Percentiles rank a stretch among this genome's conserved stretches.
phyloP scores from a whole-genome alignment of 2,797 vertebrate species.

The Xenentodon cancila region DNA sequence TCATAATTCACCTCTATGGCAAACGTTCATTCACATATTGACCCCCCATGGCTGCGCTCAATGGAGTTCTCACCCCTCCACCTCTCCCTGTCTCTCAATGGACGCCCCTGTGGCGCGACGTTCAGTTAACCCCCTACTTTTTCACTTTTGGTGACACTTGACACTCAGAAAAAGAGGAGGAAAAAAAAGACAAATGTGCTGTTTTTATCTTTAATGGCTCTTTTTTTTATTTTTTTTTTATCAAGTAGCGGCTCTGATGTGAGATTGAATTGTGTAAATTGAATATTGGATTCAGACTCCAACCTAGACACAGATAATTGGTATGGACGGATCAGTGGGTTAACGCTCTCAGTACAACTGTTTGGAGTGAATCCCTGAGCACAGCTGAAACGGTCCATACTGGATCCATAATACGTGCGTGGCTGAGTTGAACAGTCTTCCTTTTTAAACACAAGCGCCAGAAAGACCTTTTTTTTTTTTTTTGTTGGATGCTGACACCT shows the following conservation, averaged over 20 bases:
- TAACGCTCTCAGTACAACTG: conserved; percentile 56
- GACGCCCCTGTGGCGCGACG: conserved; percentile 64
- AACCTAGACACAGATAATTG: conserved; percentile 71
- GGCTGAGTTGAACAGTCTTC: conserved; percentile 61
- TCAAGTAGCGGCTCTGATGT: conserved; percentile 36
- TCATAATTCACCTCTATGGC: conserved; percentile 82
- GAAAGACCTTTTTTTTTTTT: conserved; percentile 1
- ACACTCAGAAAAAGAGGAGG: conserved; percentile 5
- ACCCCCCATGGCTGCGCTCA: conserved; percentile 76
- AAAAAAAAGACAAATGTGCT: not conserved
- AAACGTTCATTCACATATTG: conserved; percentile 80
- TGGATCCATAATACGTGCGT: conserved; percentile 73
- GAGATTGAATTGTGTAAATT: conserved; percentile 71
- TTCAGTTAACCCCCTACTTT: conserved; percentile 44
- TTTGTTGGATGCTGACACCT: conserved; percentile 26
- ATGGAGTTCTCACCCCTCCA: conserved; percentile 73
- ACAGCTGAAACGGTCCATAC: conserved; percentile 59
- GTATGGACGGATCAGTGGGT: conserved; percentile 70
- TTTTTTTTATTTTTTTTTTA: not conserved
- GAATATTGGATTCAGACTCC: conserved; percentile 73
- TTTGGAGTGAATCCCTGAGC: conserved; percentile 60
- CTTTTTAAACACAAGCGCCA: conserved; percentile 56
- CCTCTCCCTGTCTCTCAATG: conserved; percentile 69
- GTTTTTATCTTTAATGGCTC: conserved; percentile 5
- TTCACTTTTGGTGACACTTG: conserved; percentile 49